phyloP scores from a whole-genome alignment of 2,888 invertebrate species.

The Rhimphoctona megacephalus region DNA sequence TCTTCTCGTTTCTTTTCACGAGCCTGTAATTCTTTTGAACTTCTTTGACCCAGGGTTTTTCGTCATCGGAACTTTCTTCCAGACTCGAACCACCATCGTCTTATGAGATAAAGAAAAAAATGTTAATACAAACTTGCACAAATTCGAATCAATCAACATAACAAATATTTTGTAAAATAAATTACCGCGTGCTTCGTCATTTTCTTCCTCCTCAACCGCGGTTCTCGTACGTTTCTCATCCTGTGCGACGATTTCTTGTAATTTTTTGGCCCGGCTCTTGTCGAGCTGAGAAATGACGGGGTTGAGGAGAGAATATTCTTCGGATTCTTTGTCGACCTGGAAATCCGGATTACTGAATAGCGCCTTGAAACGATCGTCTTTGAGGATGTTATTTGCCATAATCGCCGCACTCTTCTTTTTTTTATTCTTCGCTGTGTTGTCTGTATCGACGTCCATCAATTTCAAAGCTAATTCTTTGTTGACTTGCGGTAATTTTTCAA shows the following conservation, averaged over 20 bases:
- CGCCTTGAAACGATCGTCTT: constrained; percentile 95
- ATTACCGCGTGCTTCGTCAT: constrained; percentile 86
- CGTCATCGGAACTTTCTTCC: constrained; percentile 91
- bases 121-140: not conserved
- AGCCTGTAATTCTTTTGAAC: constrained; percentile 91
- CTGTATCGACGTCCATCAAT: constrained; percentile 89
- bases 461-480: constrained; percentile 96
- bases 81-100: constrained; percentile 76
- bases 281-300: constrained; percentile 94
- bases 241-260: constrained; percentile 83
- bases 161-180: constrained; percentile 60
- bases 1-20: constrained; percentile 86
- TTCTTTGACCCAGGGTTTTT: constrained; percentile 92
- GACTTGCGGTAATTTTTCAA: constrained; percentile 93
- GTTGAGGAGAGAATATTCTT: constrained; percentile 94
- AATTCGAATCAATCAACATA: not conserved
- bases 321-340: constrained; percentile 94
- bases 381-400: constrained; percentile 88
- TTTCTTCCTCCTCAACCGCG: constrained; percentile 79
- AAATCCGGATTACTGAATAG: constrained; percentile 97
- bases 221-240: constrained; percentile 82
- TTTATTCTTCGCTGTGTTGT: constrained; percentile 86
- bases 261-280: constrained; percentile 88
- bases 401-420: constrained; percentile 88
- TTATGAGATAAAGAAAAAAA: constrained; percentile 50